Base-by-base conservation (phyloP, 1,140 invertebrate species). In the Homarus americanus region DNA sequence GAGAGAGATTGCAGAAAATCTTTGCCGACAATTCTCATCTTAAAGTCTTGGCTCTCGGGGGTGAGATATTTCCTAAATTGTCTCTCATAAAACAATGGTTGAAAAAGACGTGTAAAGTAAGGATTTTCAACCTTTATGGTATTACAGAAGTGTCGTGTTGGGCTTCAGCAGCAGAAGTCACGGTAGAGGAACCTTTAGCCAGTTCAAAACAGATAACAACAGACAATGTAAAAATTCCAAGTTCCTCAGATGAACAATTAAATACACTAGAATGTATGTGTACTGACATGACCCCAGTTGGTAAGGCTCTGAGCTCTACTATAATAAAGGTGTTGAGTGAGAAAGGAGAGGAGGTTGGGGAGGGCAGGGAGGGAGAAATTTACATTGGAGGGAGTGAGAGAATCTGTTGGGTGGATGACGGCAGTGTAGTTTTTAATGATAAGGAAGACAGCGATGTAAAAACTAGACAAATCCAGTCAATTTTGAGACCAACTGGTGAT, bases 121-220 rank as follows among this genome's bases (percentile, higher is more conserved):
- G 63, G n/a, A 83, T 90, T 24, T 90, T 90, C 49, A 90, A 90
- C 41, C n/a, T 90, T 2, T 90, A 90, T 66, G 88, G 88, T 2
- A 40, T 90, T 40, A 90, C 88, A n/a, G 88, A 90, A 32, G 88
- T 90, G 66, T 90, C 88, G 38, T 90, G 88, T 41, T 90, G 88
- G 88, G 88, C 88, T 41, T 40, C 88, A 38, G 72, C 78, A 28
- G 32, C 15, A 53, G 87, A 89, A 41, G 72, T 83, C 34, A 40
- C 41, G 36, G 34, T 76, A 53, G 7, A 34, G 38, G 40, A 58
- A 38, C 17, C 1, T 17, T 32, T 38, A 10, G 28, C 36, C 20
- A 24, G 3, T 36, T n/a, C 40, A 36, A 44, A 78, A 24, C 53
- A 58, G 4, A 58, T 58, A 58, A 3, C 24, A 58, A 24, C 53